Percentiles rank a stretch among this genome's conserved stretches.
phyloP scores from a whole-genome alignment of 2,888 invertebrate species.

The Agrotis segetum region DNA sequence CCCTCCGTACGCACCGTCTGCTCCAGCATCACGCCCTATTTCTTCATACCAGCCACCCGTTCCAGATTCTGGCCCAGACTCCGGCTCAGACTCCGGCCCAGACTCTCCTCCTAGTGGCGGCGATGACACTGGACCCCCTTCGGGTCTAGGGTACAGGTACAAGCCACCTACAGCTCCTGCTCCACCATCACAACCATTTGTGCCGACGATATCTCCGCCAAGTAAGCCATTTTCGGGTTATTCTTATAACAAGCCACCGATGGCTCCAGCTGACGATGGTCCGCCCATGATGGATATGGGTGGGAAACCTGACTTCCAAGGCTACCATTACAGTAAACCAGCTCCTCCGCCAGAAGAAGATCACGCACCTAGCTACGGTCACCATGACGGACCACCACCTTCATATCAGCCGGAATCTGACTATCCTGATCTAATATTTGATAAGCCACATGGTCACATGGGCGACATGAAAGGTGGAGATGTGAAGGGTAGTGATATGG shows the following conservation, averaged over 20 bases:
- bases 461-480: conserved; percentile 71
- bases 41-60: conserved; percentile 72
- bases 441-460: conserved; percentile 75
- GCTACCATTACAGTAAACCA: conserved; percentile 80
- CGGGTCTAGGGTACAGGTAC: conserved; percentile 80
- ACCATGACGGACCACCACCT: conserved; percentile 70
- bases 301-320: conserved; percentile 78
- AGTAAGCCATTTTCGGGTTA: conserved; percentile 80
- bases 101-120: conserved; percentile 66
- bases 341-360: conserved; percentile 68
- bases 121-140: conserved; percentile 67
- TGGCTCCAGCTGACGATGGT: conserved; percentile 68
- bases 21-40: conserved; percentile 61
- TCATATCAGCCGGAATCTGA: conserved; percentile 74
- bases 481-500: conserved; percentile 74
- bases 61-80: conserved; percentile 65
- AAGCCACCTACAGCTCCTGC: conserved; percentile 75
- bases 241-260: conserved; percentile 83
- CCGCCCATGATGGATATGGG: conserved; percentile 67
- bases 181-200: conserved; percentile 42
- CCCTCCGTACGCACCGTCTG: conserved; percentile 81
- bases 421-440: conserved; percentile 81
- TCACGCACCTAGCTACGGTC: conserved; percentile 69
- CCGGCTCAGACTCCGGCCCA: conserved; percentile 63
- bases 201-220: conserved; percentile 70